Evolutionary conservation across 2,888 invertebrate genomes (phyloP), one percentile per base, ranked within the genome.

Genomic region (Ormyrus rosae): DNA sequence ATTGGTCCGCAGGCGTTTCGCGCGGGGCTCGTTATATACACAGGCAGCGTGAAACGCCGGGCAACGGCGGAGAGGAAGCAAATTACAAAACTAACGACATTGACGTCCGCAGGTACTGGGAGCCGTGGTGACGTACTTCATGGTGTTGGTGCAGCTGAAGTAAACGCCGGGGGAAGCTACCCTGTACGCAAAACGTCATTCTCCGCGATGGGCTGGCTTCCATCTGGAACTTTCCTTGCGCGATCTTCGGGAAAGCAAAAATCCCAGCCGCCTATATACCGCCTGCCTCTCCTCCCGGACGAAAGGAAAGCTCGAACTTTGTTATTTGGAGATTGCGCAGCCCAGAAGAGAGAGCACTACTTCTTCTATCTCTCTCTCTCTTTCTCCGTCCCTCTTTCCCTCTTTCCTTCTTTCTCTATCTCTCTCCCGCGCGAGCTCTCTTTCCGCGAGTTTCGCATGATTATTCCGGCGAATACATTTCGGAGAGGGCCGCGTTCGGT

Each of bases 71-170:
- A 13, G 13, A 13, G 13, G 13, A 13, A 45, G 13, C 13, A 71
- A 65, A 71, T 71, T 78, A 46, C 58, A 19, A 46, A 76, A 77
- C 56, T 76, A 79, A 80, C 48, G 45, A 51, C n/a, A 65, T 71
- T 81, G 46, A 65, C 50, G 8, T 64, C 10, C 82, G 84, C 89
- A 96, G 96, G 96, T 97, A 10, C 93, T 97, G 56, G 96, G 96
- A 83, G 96, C 96, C 58, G 95, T 96, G 5, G 96, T 97, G 0
- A 97, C 96, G 50, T 96, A 97, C 91, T 97, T 97, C 93, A 96
- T 97, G 96, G 96, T 96, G 92, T 92, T 97, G 93, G 96, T 97
- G 72, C 96, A 96, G 91, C 93, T 97, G 88, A 96, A 96, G 90
- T 96, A 94, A 91, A 91, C 82, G 67, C 48, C n/a, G 19, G 1